Conservation (phyloP, 64 coral and sea anemone species). For the Acropora yongei region DNA sequence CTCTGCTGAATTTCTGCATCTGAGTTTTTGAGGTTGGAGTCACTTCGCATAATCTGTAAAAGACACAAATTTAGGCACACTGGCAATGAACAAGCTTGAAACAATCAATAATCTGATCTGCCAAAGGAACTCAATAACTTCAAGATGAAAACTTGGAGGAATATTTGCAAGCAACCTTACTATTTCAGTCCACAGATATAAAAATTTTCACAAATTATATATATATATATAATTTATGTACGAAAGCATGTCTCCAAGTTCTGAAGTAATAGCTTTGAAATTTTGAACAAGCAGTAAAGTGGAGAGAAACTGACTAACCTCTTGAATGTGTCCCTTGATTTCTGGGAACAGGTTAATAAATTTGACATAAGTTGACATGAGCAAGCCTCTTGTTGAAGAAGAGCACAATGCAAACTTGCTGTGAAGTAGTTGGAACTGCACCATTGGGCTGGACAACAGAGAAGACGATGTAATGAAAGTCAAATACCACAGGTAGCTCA, state of each 20-base stretch:
- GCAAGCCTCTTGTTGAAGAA: slow-evolving; percentile 79
- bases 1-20: slow-evolving; percentile 99
- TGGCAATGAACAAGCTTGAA: too few species aligned
- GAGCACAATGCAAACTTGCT: slow-evolving; percentile 93
- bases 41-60: slow-evolving; percentile 84
- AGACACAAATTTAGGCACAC: neutral
- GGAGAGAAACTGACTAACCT: slow-evolving; percentile 47
- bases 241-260: too few species aligned
- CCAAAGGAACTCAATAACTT: neutral
- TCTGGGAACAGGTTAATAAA: slow-evolving; percentile 99
- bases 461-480: neutral
- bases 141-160: neutral
- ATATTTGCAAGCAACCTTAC: too few species aligned
- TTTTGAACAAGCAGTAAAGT: neutral
- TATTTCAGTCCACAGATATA: too few species aligned
- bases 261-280: neutral
- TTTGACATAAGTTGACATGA: slow-evolving; percentile 97
- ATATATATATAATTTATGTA: too few species aligned
- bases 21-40: slow-evolving; percentile 90
- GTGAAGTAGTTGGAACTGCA: slow-evolving; percentile 96
- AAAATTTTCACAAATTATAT: too few species aligned
- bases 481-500: neutral
- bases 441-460: slow-evolving; percentile 85
- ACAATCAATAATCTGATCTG: too few species aligned
- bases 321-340: slow-evolving; percentile 95